A percentile compares a stretch with the other conserved stretches of the same genome.
phyloP scores from a whole-genome alignment of 1,140 invertebrate species.

The Leptestheria dahalacensis region DNA sequence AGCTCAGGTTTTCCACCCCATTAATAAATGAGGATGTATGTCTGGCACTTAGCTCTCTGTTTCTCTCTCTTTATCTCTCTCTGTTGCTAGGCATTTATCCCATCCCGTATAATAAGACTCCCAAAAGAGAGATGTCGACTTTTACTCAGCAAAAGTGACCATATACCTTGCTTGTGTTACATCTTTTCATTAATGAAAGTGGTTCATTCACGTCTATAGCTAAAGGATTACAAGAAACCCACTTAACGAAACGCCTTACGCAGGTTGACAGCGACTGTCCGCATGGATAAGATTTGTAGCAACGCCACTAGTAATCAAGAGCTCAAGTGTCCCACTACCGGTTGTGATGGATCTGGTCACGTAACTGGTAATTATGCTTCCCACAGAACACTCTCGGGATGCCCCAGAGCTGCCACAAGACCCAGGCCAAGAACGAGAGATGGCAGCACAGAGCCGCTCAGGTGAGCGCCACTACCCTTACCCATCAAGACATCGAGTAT shows the following conservation, averaged over 20 bases:
- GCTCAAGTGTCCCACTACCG: constrained; percentile 79
- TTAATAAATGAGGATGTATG: too few relatives aligned
- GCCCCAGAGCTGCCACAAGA: constrained; percentile 45
- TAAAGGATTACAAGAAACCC: background rate
- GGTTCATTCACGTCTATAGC: too few relatives aligned
- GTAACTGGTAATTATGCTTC: constrained; percentile 72
- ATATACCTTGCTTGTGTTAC: background rate
- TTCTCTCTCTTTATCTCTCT: background rate
- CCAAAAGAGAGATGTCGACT: too few relatives aligned
- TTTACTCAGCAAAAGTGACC: background rate
- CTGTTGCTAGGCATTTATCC: background rate
- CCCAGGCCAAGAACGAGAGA: background rate
- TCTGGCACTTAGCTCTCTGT: too few relatives aligned
- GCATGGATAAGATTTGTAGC: background rate
- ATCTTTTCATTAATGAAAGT: background rate
- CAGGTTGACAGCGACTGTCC: background rate
- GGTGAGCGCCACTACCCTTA: background rate
- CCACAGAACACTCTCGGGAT: constrained; percentile 66
- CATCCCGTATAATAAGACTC: too few relatives aligned
- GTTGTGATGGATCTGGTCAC: constrained; percentile 75
- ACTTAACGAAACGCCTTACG: background rate
- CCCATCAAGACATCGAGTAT: too few relatives aligned
- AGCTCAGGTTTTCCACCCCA: too few relatives aligned
- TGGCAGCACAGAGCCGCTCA: background rate
- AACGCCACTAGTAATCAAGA: constrained; percentile 34